These are phyloP conservation scores for Podiceps cristatus DNA, from an alignment of 2,113 vertebrate genomes.

Conservation along the genomic window DNA sequence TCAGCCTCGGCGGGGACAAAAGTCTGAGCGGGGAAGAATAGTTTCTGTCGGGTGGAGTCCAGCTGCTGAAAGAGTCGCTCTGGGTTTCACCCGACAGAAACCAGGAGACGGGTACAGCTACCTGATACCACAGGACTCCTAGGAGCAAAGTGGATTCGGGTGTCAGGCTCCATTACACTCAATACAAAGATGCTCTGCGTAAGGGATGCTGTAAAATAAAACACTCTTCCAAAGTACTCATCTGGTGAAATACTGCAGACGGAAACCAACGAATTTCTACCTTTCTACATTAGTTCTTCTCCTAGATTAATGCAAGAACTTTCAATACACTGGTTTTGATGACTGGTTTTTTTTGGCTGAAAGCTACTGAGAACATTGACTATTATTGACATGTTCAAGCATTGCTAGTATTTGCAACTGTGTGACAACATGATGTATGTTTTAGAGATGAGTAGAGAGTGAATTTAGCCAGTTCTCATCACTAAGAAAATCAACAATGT, in stretches of 20 bases:
- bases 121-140: conserved; percentile 60
- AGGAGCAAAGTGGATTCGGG: conserved; percentile 59
- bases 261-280: background rate
- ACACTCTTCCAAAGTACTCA: background rate
- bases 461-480: background rate
- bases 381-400: background rate
- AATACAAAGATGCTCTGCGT: conserved; percentile 1
- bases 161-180: conserved; percentile 62
- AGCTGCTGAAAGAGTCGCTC: conserved; percentile 3
- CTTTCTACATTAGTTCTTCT: background rate
- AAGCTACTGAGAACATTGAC: background rate
- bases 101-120: conserved; percentile 53
- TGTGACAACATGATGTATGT: background rate
- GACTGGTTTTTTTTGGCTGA: background rate
- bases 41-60: background rate
- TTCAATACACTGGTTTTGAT: background rate
- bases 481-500: background rate
- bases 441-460: background rate
- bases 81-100: conserved; percentile 59
- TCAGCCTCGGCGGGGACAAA: background rate
- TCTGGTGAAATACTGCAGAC: background rate
- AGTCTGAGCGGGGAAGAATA: background rate
- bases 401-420: background rate
- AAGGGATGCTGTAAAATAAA: conserved; percentile 28
- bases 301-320: background rate